Evolutionary conservation across 2,797 vertebrate species (phyloP).

Genomic region (Sebastes vulpes): DNA sequence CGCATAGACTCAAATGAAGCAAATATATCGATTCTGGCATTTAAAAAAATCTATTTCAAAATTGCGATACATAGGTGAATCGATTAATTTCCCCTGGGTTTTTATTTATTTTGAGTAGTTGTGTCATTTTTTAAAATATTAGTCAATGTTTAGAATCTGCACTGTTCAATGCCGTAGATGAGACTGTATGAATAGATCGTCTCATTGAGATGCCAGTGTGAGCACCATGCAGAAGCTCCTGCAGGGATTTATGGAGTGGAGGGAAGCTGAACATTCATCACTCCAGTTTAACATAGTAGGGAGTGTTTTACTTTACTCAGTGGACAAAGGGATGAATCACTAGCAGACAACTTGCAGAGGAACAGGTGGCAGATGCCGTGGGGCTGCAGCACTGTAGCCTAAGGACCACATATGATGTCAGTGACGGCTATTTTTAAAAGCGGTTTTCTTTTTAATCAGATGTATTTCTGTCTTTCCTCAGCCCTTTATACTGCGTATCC

Average conservation of each 20-base stretch:
- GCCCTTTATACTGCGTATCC: background rate
- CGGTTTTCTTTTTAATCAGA: slow-evolving; percentile 4
- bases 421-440: slow-evolving; percentile 13
- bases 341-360: slow-evolving; percentile 26
- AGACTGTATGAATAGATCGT: slow-evolving; percentile 5
- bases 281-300: slow-evolving; percentile 40
- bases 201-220: slow-evolving; percentile 28
- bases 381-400: slow-evolving; percentile 2
- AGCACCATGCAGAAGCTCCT: slow-evolving; percentile 23
- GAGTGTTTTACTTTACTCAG: slow-evolving; percentile 27
- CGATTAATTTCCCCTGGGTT: accelerated
- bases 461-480: slow-evolving; percentile 5
- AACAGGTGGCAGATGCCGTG: slow-evolving; percentile 40
- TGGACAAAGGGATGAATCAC: slow-evolving; percentile 55
- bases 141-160: slow-evolving; percentile 3
- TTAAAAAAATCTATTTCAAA: too few species aligned
- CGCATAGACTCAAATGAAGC: too few species aligned
- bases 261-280: slow-evolving; percentile 41
- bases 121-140: background rate
- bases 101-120: slow-evolving; percentile 8
- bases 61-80: too few species aligned
- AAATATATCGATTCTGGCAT: too few species aligned
- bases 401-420: slow-evolving; percentile 7
- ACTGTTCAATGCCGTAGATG: background rate
- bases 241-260: slow-evolving; percentile 33